phyloP scores from a whole-genome alignment of 2,888 invertebrate genomes.

The Dichetophora obliterata region DNA sequence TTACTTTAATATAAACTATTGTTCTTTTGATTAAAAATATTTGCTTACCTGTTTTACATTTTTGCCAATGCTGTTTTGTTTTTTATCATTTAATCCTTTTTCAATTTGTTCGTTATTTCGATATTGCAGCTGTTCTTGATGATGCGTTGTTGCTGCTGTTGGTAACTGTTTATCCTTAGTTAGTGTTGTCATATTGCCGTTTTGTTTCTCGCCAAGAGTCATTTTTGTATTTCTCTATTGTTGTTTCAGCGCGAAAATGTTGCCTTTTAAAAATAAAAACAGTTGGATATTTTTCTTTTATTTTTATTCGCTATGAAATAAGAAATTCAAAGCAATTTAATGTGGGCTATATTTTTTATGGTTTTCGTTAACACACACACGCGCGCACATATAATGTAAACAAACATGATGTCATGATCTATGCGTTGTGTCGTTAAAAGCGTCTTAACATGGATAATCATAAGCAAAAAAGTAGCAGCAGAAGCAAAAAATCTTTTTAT shows the following conservation, averaged over 20 bases:
- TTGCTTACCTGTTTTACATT: constrained; percentile 44
- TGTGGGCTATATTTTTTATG: background rate
- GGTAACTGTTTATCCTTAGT: constrained; percentile 48
- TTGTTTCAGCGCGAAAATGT: too few relatives aligned
- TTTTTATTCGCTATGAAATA: background rate
- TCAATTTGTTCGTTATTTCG: constrained; percentile 49
- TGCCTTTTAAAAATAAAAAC: background rate
- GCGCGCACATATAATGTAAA: too few relatives aligned
- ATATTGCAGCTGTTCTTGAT: constrained; percentile 21
- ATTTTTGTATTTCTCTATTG: constrained; percentile 45
- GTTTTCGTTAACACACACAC: background rate
- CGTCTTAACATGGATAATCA: too few relatives aligned
- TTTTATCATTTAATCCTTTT: constrained; percentile 46
- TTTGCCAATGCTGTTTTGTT: constrained; percentile 44
- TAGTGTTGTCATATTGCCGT: constrained; percentile 53
- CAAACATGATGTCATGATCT: too few relatives aligned
- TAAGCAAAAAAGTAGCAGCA: too few relatives aligned
- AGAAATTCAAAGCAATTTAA: background rate
- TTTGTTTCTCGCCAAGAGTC: constrained; percentile 60
- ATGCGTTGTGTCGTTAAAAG: too few relatives aligned
- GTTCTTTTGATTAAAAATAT: too few relatives aligned
- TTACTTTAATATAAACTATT: too few relatives aligned
- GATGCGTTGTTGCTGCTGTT: constrained; percentile 28
- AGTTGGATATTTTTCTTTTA: background rate
- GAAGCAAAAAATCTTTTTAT: too few relatives aligned